Evolutionary conservation across 2,888 invertebrate species (phyloP), one percentile per base, ranked within the genome.

Genomic region (Ptychoptera albimana): DNA sequence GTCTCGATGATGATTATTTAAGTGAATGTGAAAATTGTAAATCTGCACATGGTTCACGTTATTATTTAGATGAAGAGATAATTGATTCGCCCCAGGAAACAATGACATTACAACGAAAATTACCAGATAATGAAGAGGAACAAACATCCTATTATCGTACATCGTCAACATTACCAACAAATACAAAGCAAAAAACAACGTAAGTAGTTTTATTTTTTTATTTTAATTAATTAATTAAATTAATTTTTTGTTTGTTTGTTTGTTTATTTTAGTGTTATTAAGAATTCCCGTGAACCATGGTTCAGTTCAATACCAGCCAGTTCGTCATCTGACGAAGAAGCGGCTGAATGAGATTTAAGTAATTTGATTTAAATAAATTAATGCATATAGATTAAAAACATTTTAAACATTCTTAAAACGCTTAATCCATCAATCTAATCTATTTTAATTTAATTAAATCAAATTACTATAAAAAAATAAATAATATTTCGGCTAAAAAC

Each of bases 21-120:
- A 83, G 79, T 64, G 85, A 85, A 65, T 85, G 85, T 64, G 85
- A 84, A 64, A 85, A 85, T 68, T 85, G 85, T 66, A 84, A 85
- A 64, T 79, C 81, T 42, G 77, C 80, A 6, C 77, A 74, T 53
- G 78, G 78, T 51, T 78, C 79, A 50, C 73, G 79, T 50, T 74
- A 74, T 56, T 75, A 74, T 57, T 64, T 75, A 50, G 74, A 74
- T 54, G 72, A 73, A 49, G 75, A 75, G 50, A 52, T 58, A 36
- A 57, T 51, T 35, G 68, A 72, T 47, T 61, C 70, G 39, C 71
- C 73, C 29, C 75, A 75, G 46, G 77, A 77, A 60, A 79, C 78
- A 2, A 79, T 79, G 79, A 79, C 79, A 32, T 59, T 79, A 49
- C 79, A 79, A 55, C 68, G 78, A 53, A 64, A 64, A 54, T 55